Conservation (phyloP, 2,113 vertebrate genomes). For the Neomonachus schauinslandi region DNA sequence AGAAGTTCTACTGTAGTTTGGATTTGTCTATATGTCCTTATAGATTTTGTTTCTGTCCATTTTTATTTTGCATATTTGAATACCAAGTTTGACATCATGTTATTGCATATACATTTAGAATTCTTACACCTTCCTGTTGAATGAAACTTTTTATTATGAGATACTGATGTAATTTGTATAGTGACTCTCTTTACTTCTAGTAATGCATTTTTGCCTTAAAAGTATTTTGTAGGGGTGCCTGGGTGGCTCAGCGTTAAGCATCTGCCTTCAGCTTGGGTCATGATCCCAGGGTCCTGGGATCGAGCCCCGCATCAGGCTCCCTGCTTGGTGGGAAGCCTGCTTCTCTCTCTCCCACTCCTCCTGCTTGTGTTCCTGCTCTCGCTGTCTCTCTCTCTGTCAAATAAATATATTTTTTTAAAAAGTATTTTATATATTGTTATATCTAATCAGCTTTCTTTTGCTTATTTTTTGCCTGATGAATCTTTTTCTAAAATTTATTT, state of each 20-base stretch:
- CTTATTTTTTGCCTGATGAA: not conserved
- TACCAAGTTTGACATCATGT: no score
- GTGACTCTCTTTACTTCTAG: not conserved
- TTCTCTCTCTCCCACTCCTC: no score
- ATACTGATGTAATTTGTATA: not conserved
- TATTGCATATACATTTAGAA: not conserved
- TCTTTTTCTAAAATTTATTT: not conserved
- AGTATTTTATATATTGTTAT: not conserved
- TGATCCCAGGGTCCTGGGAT: no score
- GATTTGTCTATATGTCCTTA: not conserved
- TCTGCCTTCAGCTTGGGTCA: no score
- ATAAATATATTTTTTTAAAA: not conserved
- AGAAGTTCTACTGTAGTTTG: not conserved
- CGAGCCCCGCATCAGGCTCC: no score
- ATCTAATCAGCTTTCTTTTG: not conserved
- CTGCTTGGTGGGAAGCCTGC: no score
- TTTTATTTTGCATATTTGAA: constrained; percentile 8
- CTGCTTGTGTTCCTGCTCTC: no score
- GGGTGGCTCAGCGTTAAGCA: no score
- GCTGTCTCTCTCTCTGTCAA: no score
- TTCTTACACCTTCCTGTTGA: not conserved
- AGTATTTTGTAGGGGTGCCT: not conserved
- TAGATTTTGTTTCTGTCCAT: not conserved
- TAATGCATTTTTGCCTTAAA: not conserved
- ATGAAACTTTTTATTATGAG: not conserved